Evolutionary conservation across 1,140 invertebrate species (phyloP), one percentile per base, ranked within the genome.

Genomic region (Tetranychus cinnabarinus): DNA sequence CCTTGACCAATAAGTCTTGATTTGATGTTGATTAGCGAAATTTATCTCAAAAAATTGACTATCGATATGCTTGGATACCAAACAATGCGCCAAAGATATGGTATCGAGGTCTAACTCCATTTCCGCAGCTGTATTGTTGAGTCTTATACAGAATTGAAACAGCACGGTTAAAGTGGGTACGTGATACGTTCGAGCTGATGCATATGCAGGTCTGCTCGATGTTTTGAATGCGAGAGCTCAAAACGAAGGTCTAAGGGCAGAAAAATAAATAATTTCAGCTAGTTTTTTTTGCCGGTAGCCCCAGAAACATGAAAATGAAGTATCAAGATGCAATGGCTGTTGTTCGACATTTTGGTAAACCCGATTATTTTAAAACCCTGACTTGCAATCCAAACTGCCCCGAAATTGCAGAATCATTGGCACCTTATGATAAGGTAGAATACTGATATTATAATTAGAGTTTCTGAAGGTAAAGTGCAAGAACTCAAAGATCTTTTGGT

Each of bases 371-470:
- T 60, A 68, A 75, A n/a, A 76, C 75, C 8, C 66, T 75, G 39
- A 76, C 74, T 39, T 71, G 65, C 64, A 79, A 74, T 71, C 73
- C 67, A 65, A 73, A 65, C 57, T 80, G 77, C 77, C 36, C 37
- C 1, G 72, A 78, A 58, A 76, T 77, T 45, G 36, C n/a, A 52
- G 55, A 67, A 58, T 59, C 67, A 52, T 57, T 76, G 6, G 12
- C 64, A 12, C 50, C 59, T 31, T 56, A 65, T 10, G 68, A 75
- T 67, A 64, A 31, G 66, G 7, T 15, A 15, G 4, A 15, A 50
- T n/a, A 0, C 48, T 6, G 48, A 50, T 50, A 15, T 50, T 5
- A 50, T 15, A 10, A 15, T 50, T 15, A 4, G 48, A 10, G 48
- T 50, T n/a, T 50, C 2, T 15, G 5, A 15, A 5, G 13, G 15